A percentile compares a stretch with the other conserved stretches of the same genome.
Evolutionary conservation across 2,888 invertebrate species (phyloP).

Genomic region (Eupithecia subfuscata): DNA sequence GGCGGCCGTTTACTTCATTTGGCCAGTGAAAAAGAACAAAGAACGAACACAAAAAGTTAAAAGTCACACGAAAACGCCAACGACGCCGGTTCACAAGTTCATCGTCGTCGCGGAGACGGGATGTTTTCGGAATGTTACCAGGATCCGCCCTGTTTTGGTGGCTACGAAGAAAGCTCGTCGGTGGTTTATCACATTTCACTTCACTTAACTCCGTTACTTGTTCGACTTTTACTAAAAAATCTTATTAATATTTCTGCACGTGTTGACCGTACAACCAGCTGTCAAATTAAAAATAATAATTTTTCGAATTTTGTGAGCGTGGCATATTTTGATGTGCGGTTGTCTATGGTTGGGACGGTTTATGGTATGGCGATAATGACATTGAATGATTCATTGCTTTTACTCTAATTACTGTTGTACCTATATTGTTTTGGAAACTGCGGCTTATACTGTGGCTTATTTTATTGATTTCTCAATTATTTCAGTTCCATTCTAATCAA

Average conservation of each 20-base stretch:
- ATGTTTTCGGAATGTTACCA: conserved; percentile 81
- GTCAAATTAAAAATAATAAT: conserved; percentile 60
- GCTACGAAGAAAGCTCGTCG: conserved; percentile 42
- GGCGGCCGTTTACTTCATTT: conserved; percentile 76
- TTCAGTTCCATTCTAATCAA: too few species aligned
- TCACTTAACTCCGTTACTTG: conserved; percentile 37
- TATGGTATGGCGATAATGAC: conserved; percentile 18
- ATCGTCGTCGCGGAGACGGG: conserved; percentile 75
- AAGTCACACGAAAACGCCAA: conserved; percentile 77
- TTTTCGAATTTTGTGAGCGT: conserved; percentile 65
- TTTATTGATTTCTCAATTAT: not conserved
- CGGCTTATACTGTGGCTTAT: too few species aligned
- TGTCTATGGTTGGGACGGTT: conserved; percentile 58
- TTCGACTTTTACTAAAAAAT: conserved; percentile 28
- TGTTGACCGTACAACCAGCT: conserved; percentile 57
- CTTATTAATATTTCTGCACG: conserved; percentile 53
- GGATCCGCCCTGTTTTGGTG: conserved; percentile 57
- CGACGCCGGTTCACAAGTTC: conserved; percentile 83
- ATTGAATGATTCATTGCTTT: conserved; percentile 10
- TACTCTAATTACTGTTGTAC: not conserved
- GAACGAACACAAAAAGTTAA: conserved; percentile 77
- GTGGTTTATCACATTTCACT: conserved; percentile 48
- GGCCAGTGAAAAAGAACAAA: conserved; percentile 76
- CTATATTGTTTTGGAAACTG: not conserved
- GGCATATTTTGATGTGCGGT: conserved; percentile 58